A percentile compares a stretch with the other conserved stretches of the same genome.
These are phyloP conservation scores for Melikaiella ostensackeni DNA, from an alignment of 2,888 invertebrate species.

Conservation along the genomic window DNA sequence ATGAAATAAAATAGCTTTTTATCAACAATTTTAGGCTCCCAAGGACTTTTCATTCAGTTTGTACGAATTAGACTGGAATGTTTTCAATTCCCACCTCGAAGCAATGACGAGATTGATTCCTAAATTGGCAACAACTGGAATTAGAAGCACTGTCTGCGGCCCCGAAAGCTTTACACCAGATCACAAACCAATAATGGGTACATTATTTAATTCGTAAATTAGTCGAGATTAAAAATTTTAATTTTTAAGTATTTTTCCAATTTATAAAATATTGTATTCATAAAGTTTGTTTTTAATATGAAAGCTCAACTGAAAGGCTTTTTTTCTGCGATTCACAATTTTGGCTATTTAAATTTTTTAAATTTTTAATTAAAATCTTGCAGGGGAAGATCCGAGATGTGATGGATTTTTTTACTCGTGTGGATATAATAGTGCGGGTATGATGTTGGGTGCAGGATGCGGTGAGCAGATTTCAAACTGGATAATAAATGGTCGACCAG, in stretches of 20 bases:
- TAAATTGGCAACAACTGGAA: slow-evolving; percentile 84
- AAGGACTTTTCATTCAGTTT: slow-evolving; percentile 89
- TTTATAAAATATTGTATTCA: too few relatives aligned
- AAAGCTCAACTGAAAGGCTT: too few relatives aligned
- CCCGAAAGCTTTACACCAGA: slow-evolving; percentile 96
- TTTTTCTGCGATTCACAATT: too few relatives aligned
- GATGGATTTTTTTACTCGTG: slow-evolving; percentile 90
- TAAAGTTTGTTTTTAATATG: too few relatives aligned
- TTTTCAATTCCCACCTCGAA: slow-evolving; percentile 87
- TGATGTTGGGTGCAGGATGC: slow-evolving; percentile 94
- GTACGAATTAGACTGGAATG: slow-evolving; percentile 92
- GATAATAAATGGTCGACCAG: slow-evolving; percentile 90
- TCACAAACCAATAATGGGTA: slow-evolving; percentile 91
- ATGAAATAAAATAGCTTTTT: slow-evolving; percentile 25
- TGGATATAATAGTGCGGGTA: slow-evolving; percentile 94
- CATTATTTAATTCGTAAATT: slow-evolving; percentile 8
- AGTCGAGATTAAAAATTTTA: neutral
- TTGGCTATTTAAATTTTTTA: neutral
- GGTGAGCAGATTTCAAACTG: slow-evolving; percentile 91
- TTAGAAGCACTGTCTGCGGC: slow-evolving; percentile 92
- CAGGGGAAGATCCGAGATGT: slow-evolving; percentile 76
- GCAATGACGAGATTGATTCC: slow-evolving; percentile 88
- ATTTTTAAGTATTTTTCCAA: too few relatives aligned
- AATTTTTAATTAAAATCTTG: slow-evolving; percentile 21
- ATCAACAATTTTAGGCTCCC: slow-evolving; percentile 79